Conservation (phyloP, 2,888 invertebrate species). For the Pterostichus niger region DNA sequence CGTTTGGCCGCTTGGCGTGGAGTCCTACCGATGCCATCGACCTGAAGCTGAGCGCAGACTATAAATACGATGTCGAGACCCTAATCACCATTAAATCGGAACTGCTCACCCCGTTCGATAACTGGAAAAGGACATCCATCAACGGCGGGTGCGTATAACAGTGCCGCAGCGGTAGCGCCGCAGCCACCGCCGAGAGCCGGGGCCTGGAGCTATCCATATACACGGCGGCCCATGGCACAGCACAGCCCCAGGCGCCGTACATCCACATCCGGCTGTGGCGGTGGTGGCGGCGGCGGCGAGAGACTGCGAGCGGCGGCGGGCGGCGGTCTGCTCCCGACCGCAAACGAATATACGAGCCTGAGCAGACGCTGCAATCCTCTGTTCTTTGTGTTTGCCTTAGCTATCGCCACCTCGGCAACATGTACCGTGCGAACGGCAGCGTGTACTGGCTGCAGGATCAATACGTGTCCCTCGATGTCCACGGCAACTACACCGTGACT, state of each 20-base stretch:
- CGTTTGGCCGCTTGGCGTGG: constrained; percentile 85
- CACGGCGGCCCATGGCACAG: constrained; percentile 3
- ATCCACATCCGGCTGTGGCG: constrained; percentile 53
- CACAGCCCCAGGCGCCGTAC: background rate
- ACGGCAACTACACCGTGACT: constrained; percentile 78
- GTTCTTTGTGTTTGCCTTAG: constrained; percentile 72
- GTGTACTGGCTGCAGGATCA: constrained; percentile 82
- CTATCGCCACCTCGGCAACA: constrained; percentile 78
- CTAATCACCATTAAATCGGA: constrained; percentile 76
- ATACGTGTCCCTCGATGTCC: constrained; percentile 79
- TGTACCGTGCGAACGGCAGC: constrained; percentile 79
- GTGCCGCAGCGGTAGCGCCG: constrained; percentile 15
- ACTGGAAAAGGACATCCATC: constrained; percentile 80
- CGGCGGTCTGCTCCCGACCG: constrained; percentile 51
- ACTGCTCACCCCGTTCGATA: constrained; percentile 80
- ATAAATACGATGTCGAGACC: constrained; percentile 78
- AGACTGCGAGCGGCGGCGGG: background rate
- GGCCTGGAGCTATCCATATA: constrained; percentile 47
- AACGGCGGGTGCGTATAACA: constrained; percentile 76
- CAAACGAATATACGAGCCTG: constrained; percentile 63
- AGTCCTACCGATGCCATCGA: constrained; percentile 82
- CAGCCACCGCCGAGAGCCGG: constrained; percentile 5
- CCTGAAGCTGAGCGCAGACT: constrained; percentile 81
- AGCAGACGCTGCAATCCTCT: constrained; percentile 62
- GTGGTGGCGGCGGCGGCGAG: background rate